phyloP scores from a whole-genome alignment of 2,797 vertebrate species.

The Tamandua tetradactyla region DNA sequence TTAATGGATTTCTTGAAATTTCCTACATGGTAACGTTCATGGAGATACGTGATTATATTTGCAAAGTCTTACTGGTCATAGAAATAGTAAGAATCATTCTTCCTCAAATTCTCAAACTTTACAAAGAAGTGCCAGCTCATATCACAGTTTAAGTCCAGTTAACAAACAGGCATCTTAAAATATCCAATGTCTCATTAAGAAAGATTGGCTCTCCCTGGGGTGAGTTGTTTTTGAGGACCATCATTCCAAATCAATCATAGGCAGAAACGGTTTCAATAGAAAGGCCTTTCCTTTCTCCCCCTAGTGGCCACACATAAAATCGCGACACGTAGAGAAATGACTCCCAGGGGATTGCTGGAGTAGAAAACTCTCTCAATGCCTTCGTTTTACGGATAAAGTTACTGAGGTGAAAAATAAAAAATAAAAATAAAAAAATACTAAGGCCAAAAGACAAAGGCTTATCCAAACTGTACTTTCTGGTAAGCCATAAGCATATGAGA shows the following conservation, averaged over 20 bases:
- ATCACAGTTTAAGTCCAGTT: conserved; percentile 62
- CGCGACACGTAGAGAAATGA: neutral
- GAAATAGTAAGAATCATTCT: conserved; percentile 56
- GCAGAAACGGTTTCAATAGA: neutral
- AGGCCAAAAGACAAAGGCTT: neutral
- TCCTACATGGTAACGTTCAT: conserved; percentile 7
- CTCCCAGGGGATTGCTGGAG: neutral
- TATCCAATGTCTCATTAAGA: conserved; percentile 57
- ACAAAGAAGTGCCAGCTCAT: conserved; percentile 51
- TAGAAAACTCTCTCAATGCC: neutral
- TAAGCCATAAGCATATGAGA: neutral
- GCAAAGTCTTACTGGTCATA: conserved; percentile 43
- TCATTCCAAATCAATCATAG: conserved; percentile 3
- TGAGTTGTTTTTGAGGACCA: neutral
- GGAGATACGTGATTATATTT: neutral
- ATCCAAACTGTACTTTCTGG: neutral
- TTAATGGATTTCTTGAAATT: conserved; percentile 41
- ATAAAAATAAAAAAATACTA: neutral
- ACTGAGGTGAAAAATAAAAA: neutral
- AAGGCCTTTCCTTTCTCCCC: conserved; percentile 52
- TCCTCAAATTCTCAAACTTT: conserved; percentile 56
- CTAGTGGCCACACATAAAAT: conserved; percentile 66
- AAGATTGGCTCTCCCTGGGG: neutral
- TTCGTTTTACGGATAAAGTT: conserved; percentile 4
- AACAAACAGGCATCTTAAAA: conserved; percentile 58